Percentiles rank a stretch among this genome's conserved stretches.
Evolutionary conservation across 2,797 vertebrate species (phyloP).

Genomic region (Leucoraja ocellata): DNA sequence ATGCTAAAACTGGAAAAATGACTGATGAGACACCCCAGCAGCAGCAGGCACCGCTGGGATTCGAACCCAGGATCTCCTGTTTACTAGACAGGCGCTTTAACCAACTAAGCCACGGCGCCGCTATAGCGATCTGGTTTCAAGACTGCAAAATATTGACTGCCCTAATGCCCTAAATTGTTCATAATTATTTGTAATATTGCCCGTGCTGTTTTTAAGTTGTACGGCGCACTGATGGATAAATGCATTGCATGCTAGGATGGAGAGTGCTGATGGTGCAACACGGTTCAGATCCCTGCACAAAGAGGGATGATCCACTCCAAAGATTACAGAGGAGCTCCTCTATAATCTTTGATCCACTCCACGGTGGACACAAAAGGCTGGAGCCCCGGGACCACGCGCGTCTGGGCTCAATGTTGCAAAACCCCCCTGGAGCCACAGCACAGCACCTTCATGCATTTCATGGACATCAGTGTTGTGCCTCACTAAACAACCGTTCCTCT

Average conservation of each 20-base stretch:
- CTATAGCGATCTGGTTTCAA: background rate
- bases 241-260: background rate
- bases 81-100: conserved; percentile 77
- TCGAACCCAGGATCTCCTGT: conserved; percentile 74
- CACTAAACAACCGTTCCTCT: background rate
- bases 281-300: background rate
- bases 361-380: background rate
- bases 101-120: conserved; percentile 72
- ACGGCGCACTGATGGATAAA: too few species aligned
- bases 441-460: background rate
- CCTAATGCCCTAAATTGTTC: rapidly evolving
- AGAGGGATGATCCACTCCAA: background rate
- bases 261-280: background rate
- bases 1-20: background rate
- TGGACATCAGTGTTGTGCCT: background rate
- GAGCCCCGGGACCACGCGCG: too few species aligned
- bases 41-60: conserved; percentile 67
- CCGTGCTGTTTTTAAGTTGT: background rate
- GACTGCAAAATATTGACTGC: background rate
- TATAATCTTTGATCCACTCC: too few species aligned
- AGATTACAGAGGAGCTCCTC: too few species aligned
- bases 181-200: rapidly evolving
- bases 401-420: too few species aligned
- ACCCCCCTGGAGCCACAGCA: too few species aligned
- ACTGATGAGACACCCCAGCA: too few species aligned